Conservation (phyloP, 2,797 vertebrate species). For the Gymnoscopelus braueri region DNA sequence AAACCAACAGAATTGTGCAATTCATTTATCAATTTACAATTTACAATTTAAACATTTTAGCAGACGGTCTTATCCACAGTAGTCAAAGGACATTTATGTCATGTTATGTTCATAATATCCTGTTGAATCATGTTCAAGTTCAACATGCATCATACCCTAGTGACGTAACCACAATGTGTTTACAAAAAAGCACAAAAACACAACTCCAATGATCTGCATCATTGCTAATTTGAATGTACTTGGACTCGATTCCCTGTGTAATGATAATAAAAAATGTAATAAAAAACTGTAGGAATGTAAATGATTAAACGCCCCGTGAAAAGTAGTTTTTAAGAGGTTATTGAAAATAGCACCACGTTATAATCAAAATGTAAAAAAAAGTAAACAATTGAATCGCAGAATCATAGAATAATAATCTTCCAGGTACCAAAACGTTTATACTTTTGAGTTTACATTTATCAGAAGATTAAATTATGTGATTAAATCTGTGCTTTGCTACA, state of each 20-base stretch:
- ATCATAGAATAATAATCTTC: background rate
- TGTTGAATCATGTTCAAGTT: too few species aligned
- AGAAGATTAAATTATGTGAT: constrained; percentile 34
- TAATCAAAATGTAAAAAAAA: background rate
- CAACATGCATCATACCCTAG: too few species aligned
- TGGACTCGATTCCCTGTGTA: background rate
- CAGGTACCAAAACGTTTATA: background rate
- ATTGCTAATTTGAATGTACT: too few species aligned
- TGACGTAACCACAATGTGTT: too few species aligned
- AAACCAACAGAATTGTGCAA: background rate
- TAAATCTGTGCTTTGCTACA: constrained; percentile 35
- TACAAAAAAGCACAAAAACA: too few species aligned
- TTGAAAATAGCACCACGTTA: background rate
- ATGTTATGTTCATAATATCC: too few species aligned
- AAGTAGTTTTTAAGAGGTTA: background rate
- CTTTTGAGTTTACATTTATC: constrained; percentile 2
- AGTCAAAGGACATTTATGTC: too few species aligned
- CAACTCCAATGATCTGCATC: too few species aligned
- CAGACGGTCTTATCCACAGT: too few species aligned
- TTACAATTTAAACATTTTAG: background rate
- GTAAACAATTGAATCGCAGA: background rate
- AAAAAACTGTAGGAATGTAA: constrained; percentile 18
- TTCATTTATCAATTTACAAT: too few species aligned
- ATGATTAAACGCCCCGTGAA: constrained; percentile 12
- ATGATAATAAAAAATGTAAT: constrained; percentile 15